These are phyloP conservation scores for Hirtodrosophila duncani DNA, from an alignment of 2,888 invertebrate genomes.

Conservation along the genomic window DNA sequence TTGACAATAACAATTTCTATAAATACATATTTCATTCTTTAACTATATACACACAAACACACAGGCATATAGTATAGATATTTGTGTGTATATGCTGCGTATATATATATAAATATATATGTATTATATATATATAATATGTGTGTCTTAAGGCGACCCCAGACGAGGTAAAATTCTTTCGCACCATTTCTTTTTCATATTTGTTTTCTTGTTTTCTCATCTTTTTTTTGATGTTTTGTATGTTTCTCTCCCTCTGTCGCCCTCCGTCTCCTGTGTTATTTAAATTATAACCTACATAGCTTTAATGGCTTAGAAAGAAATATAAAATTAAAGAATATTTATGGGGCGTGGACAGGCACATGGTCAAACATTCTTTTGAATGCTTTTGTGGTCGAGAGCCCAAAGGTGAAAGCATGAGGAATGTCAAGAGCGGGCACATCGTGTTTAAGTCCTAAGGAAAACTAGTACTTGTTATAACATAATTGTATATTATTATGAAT, in stretches of 20 bases:
- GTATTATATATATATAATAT: constrained; percentile 8
- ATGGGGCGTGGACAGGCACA: constrained; percentile 67
- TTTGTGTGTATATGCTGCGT: constrained; percentile 18
- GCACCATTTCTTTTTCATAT: constrained; percentile 48
- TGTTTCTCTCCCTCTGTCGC: constrained; percentile 21
- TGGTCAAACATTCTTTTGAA: constrained; percentile 46
- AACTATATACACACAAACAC: no score
- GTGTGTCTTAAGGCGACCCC: constrained; percentile 55
- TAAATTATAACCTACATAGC: constrained; percentile 71
- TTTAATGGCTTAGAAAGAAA: constrained; percentile 62
- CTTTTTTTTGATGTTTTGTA: constrained; percentile 6
- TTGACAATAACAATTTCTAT: constrained; percentile 64
- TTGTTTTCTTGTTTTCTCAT: constrained; percentile 8
- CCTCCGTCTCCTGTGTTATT: constrained; percentile 41
- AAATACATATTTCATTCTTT: constrained; percentile 42
- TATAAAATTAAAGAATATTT: constrained; percentile 66
- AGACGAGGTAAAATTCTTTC: constrained; percentile 67
- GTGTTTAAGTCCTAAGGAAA: no score
- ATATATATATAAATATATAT: constrained; percentile 5
- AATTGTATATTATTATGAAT: no score
- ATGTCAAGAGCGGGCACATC: no score
- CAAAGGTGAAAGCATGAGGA: no score
- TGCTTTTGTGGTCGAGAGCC: no score
- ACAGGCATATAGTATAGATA: constrained; percentile 22
- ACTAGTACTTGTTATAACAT: no score